Evolutionary conservation across 2,797 vertebrate genomes (phyloP).

Genomic region (Hypotaenidia philippensis): DNA sequence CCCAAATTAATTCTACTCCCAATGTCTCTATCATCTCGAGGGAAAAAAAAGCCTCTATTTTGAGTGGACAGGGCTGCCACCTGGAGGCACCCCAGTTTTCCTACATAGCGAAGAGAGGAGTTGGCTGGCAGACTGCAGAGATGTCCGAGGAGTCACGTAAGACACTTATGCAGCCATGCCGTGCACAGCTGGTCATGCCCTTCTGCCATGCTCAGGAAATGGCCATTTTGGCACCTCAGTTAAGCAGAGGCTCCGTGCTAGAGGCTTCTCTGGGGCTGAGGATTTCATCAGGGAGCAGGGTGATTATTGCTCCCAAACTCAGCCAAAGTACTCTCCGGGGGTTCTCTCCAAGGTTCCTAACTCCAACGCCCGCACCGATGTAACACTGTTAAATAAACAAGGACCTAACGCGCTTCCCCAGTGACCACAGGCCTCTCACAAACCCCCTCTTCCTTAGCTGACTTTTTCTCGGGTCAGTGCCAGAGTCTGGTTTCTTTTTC

Average conservation of each 20-base stretch:
- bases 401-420: neutral
- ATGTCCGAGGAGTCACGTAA: fast-evolving
- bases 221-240: neutral
- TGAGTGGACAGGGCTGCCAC: slow-evolving; percentile 64
- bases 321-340: neutral
- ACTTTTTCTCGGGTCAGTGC: neutral
- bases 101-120: neutral
- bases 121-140: neutral
- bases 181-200: too few species aligned
- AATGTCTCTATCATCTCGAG: neutral
- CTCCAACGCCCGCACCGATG: neutral
- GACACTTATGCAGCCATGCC: neutral
- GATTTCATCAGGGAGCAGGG: neutral
- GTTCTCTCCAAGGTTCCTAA: neutral
- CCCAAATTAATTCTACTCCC: neutral
- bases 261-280: neutral
- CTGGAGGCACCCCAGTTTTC: slow-evolving; percentile 68
- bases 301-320: neutral
- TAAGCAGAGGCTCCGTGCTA: neutral
- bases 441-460: neutral
- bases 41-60: neutral
- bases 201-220: neutral
- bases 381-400: neutral
- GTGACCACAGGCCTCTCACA: neutral
- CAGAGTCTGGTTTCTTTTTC: neutral